Percentiles rank a stretch among this genome's conserved stretches.
These are phyloP conservation scores for Dasyurus viverrinus DNA, from an alignment of 2,113 vertebrate species.

Conservation along the genomic window DNA sequence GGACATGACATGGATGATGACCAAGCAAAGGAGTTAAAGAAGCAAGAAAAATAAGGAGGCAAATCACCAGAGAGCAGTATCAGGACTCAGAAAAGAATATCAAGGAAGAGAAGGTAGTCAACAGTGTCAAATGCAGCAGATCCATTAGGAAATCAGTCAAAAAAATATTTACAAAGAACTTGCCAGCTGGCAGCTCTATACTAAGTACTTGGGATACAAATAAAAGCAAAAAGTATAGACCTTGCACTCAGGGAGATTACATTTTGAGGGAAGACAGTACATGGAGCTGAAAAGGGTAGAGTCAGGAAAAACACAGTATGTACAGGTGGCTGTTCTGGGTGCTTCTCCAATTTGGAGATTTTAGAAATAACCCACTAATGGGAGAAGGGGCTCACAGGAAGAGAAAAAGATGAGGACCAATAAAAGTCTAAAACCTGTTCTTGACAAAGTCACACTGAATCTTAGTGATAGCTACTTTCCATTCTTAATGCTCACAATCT, in stretches of 20 bases:
- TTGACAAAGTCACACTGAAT: background rate
- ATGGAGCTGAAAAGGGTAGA: background rate
- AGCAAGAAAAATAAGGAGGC: background rate
- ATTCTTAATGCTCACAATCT: background rate
- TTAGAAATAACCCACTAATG: background rate
- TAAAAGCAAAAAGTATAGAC: background rate
- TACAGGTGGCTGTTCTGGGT: background rate
- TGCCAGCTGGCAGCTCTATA: background rate
- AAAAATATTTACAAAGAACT: background rate
- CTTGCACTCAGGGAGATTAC: background rate
- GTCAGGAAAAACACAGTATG: background rate
- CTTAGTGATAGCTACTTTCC: background rate
- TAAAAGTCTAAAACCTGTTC: background rate
- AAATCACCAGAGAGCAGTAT: background rate
- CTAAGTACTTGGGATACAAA: background rate
- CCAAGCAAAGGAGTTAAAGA: conserved; percentile 17
- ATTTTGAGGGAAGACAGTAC: background rate
- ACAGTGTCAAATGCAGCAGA: background rate
- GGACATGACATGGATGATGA: background rate
- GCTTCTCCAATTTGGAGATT: background rate
- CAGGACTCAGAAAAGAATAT: conserved; percentile 26
- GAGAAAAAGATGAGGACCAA: background rate
- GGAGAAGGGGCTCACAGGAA: background rate
- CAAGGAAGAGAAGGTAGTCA: background rate
- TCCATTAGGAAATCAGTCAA: background rate